phyloP scores from a whole-genome alignment of 2,888 invertebrate genomes.

The Leucophenga maculata region DNA sequence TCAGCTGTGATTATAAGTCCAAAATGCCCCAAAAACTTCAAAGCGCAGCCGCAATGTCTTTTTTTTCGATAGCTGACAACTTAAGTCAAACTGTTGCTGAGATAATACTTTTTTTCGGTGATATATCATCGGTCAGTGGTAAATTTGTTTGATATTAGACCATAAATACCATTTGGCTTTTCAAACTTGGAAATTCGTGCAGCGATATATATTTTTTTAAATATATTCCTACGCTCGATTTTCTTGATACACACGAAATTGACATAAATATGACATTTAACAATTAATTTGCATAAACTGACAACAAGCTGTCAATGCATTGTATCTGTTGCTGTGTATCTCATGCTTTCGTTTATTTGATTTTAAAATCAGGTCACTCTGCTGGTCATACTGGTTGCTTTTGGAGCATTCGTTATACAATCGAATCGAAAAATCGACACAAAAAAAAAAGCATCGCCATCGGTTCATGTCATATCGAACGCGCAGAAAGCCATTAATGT shows the following conservation, averaged over 20 bases:
- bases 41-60: slow-evolving; percentile 1
- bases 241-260: not conserved
- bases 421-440: not conserved
- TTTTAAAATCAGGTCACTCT: slow-evolving; percentile 22
- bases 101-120: not conserved
- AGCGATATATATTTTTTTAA: not conserved
- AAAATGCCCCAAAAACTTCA: not conserved
- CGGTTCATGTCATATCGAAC: not conserved
- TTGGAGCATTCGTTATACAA: slow-evolving; percentile 15
- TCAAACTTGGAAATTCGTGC: not conserved
- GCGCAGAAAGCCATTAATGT: slow-evolving; percentile 37
- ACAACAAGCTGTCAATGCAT: slow-evolving; percentile 11
- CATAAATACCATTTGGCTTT: slow-evolving; percentile 17
- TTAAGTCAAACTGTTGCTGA: slow-evolving; percentile 23
- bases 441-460: not conserved
- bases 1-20: slow-evolving; percentile 56
- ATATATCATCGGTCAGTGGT: slow-evolving; percentile 2
- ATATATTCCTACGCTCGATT: not conserved
- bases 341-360: not conserved
- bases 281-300: slow-evolving; percentile 27
- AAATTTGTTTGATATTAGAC: slow-evolving; percentile 9
- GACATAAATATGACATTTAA: slow-evolving; percentile 25
- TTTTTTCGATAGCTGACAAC: slow-evolving; percentile 16
- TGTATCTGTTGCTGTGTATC: not conserved
- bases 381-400: not conserved